Evolutionary conservation across 2,888 invertebrate species (phyloP), one percentile per base, ranked within the genome.

Genomic region (Orthonychiurus folsomi): DNA sequence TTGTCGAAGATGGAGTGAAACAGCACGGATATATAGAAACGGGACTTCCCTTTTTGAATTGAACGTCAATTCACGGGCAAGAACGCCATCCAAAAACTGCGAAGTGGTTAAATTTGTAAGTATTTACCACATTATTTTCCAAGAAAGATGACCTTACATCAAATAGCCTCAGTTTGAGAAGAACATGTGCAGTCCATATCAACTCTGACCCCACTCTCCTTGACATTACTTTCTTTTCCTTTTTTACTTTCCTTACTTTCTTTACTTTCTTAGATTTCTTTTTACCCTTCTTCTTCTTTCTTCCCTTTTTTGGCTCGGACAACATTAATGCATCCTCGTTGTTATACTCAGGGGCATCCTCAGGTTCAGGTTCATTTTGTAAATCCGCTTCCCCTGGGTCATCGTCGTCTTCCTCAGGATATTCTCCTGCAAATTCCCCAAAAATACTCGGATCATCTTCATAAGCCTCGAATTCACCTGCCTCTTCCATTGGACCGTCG

Each of bases 101-200:
- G 15, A 60, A 59, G 12, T 21, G 15, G 53, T 25, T 26, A 50
- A 59, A 60, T 18, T 28, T 20, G 27, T 5, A 20, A 23, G 3
- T n/a, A n/a, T n/a, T 60, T 60, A 18, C 15, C 3, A 55, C 26
- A 21, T 56, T 37, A 20, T 15, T 48, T 47, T 27, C n/a, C n/a
- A n/a, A n/a, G n/a, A n/a, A n/a, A n/a, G 25, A 15, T 18, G 9
- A 18, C 48, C 58, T 58, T 64, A 70, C 69, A 52, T 72, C 70
- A 65, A 67, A 69, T 48, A 69, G 64, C 52, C 68, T 54, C 54
- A 70, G 60, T 15, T 68, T 63, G 2, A 72, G 57, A n/a, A 72
- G 65, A 5, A 72, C 47, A 3, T 68, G 64, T 0, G 69, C 68
- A 15, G 72, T 62, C 71, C 69, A 72, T 53, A 70, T 70, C 12